phyloP scores from a whole-genome alignment of 30 jellyfish, hydroid and myxozoan genomes.

The Mastigias papua region DNA sequence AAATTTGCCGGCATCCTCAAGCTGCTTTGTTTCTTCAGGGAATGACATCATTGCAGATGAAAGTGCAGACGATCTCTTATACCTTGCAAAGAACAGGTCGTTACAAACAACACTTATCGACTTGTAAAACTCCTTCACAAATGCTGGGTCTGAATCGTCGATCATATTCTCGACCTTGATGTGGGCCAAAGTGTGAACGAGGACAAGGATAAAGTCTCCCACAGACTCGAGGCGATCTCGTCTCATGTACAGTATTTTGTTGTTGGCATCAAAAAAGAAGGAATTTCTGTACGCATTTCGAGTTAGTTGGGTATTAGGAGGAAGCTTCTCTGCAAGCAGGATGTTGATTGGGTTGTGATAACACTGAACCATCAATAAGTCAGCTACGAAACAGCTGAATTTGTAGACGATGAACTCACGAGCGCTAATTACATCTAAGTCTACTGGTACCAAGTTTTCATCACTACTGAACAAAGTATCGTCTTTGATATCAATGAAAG shows the following conservation, averaged over 20 bases:
- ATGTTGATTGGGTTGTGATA: slow-evolving; percentile 86
- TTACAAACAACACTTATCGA: slow-evolving; percentile 90
- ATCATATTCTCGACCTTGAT: slow-evolving; percentile 85
- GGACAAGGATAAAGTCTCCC: slow-evolving; percentile 92
- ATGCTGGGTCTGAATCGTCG: slow-evolving; percentile 89
- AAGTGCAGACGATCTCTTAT: slow-evolving; percentile 88
- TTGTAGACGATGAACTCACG: slow-evolving; percentile 95
- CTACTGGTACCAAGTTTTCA: slow-evolving; percentile 94
- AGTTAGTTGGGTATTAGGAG: slow-evolving; percentile 77
- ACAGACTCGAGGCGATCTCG: slow-evolving; percentile 88
- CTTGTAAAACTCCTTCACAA: slow-evolving; percentile 89
- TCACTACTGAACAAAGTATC: slow-evolving; percentile 84
- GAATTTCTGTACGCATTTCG: slow-evolving; percentile 91
- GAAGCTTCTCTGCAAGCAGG: slow-evolving; percentile 92
- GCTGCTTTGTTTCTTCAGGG: slow-evolving; percentile 71
- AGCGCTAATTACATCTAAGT: slow-evolving; percentile 81
- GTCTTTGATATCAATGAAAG: slow-evolving; percentile 74
- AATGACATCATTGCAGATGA: slow-evolving; percentile 77
- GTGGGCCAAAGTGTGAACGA: slow-evolving; percentile 94
- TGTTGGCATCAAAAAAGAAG: slow-evolving; percentile 91
- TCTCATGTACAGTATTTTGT: slow-evolving; percentile 85
- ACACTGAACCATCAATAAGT: slow-evolving; percentile 91
- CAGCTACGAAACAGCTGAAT: slow-evolving; percentile 89
- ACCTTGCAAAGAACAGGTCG: slow-evolving; percentile 91
- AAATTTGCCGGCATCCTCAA: slow-evolving; percentile 81